These are phyloP conservation scores for Triplophysa dalaica DNA, from an alignment of 2,113 vertebrate genomes.

Conservation along the genomic window DNA sequence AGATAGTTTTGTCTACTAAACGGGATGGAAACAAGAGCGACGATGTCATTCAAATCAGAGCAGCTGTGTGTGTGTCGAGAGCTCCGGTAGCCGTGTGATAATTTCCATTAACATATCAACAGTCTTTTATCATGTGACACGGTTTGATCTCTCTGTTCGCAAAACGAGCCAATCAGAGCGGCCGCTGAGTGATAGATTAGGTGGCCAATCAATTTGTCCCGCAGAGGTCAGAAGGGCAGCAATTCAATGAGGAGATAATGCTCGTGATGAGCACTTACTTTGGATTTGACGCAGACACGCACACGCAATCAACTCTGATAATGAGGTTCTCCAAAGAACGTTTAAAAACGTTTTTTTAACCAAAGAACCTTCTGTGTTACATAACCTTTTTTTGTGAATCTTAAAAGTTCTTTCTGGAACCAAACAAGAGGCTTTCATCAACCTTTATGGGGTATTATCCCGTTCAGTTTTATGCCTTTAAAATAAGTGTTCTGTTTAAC, in stretches of 20 bases:
- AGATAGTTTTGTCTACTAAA: not conserved
- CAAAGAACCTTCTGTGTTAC: no score
- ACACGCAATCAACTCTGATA: no score
- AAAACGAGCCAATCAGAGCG: conserved; percentile 25
- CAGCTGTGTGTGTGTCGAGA: not conserved
- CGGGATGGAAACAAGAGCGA: not conserved
- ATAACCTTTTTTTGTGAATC: no score
- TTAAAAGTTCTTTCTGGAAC: no score
- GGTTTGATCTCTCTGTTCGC: not conserved
- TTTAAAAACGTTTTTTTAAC: no score
- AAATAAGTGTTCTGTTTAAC: no score
- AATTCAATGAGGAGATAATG: conserved; percentile 38
- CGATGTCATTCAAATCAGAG: not conserved
- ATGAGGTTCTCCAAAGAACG: no score
- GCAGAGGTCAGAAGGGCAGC: conserved; percentile 32
- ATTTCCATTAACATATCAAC: conserved; percentile 28
- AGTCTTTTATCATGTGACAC: not conserved
- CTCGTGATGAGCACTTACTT: conserved; percentile 17
- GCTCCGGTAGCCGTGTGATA: not conserved
- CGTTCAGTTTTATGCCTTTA: no score
- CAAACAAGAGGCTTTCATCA: no score
- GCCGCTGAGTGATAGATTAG: conserved; percentile 40
- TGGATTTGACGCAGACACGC: conserved; percentile 5
- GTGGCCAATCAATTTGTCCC: conserved; percentile 43
- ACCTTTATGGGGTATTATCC: no score